Evolutionary conservation across 2,797 vertebrate species (phyloP).

Genomic region (Clarias pachynema): DNA sequence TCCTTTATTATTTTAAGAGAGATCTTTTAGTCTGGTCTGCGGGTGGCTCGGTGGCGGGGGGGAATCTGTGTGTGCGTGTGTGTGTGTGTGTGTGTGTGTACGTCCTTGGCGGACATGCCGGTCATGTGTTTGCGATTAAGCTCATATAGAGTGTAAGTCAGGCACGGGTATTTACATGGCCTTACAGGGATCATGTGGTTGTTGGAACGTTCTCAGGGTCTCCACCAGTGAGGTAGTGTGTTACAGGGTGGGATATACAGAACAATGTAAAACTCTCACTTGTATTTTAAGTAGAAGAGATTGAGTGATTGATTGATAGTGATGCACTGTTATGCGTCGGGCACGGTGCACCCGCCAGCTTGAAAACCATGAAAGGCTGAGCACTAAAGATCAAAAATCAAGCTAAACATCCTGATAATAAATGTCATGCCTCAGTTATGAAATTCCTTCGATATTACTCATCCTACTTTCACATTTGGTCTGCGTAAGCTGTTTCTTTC

Average conservation of each 20-base stretch:
- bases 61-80: not conserved
- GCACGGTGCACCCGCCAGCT: not conserved
- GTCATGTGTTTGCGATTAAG: slow-evolving; percentile 75
- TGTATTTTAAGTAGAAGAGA: not conserved
- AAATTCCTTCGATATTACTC: not conserved
- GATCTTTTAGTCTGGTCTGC: slow-evolving; percentile 27
- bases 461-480: not conserved
- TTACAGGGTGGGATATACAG: slow-evolving; percentile 20
- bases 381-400: not conserved
- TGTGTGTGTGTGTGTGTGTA: slow-evolving; percentile 25
- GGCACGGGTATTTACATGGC: slow-evolving; percentile 49
- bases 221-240: slow-evolving; percentile 21
- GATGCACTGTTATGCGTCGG: not conserved
- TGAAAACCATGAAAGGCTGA: not conserved
- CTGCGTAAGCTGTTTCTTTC: not conserved
- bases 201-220: slow-evolving; percentile 40
- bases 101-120: slow-evolving; percentile 60
- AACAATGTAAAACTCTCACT: slow-evolving; percentile 8
- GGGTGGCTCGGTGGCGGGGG: not conserved
- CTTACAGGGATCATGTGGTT: slow-evolving; percentile 36
- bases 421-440: not conserved
- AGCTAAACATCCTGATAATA: not conserved
- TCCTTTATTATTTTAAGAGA: slow-evolving; percentile 38
- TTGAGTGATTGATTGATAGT: not conserved
- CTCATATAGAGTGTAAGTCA: slow-evolving; percentile 59